Evolutionary conservation across 2,888 invertebrate genomes (phyloP), one percentile per base, ranked within the genome.

Genomic region (Brachynemurus nebulosus): DNA sequence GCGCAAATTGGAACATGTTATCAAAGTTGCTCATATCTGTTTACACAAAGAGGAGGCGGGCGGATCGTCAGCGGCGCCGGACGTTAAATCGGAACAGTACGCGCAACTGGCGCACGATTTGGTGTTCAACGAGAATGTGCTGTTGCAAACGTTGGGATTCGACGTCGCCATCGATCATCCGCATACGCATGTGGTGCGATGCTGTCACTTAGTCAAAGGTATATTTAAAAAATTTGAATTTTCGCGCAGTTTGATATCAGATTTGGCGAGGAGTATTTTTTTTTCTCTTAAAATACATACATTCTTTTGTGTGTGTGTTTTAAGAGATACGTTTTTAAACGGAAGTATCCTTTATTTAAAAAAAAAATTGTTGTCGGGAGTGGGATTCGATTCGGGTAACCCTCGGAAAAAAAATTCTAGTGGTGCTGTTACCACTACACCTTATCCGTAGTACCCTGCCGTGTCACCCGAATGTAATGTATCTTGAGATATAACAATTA

Each of bases 81-180:
- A 92, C 67, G 74, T 72, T 61, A 80, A 76, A 61, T 69, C 70
- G 54, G 76, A 77, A 63, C 74, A 76, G 51, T 81, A 79, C 59
- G 62, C 72, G 53, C 75, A 78, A 48, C 82, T 86, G 69, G 86
- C 90, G 48, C 89, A 92, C 65, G 91, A 95, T 68, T 72, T 97
- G 56, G 93, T 96, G 44, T 86, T 86, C 68, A 91, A 95, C 69
- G 97, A 98, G 71, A 97, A 93, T 67, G 86, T 95, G 48, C 72
- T 97, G 47, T 78, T 97, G 50, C 95, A 96, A 73, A 97, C 96
- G 11, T 74, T 97, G 62, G 96, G 96, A 50, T 98, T 98, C 70
- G 95, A 96, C 70, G 88, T 97, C 48, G 90, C 89, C 53, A 93
- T 98, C 59, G 95, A 96, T 68, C 95, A 97, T 71, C 97, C 98